A percentile compares a stretch with the other conserved stretches of the same genome.
These are phyloP conservation scores for Ommatoiulus sabulosus DNA, from an alignment of 2,888 invertebrate species.

Conservation along the genomic window DNA sequence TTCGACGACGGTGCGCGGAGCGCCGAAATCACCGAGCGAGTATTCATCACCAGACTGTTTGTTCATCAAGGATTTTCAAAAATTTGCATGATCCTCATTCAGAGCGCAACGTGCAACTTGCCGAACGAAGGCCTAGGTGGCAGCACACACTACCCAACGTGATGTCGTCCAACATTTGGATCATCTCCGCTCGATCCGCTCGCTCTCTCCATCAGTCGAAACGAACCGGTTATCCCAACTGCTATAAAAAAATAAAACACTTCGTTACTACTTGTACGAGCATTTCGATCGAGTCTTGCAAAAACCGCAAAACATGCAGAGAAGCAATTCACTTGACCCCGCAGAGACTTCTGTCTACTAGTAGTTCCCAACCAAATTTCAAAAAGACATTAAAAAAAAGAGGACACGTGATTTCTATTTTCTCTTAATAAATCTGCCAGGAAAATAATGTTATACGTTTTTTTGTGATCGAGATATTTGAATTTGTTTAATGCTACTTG, in stretches of 20 bases:
- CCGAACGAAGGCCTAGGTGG: not conserved
- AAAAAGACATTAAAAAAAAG: not conserved
- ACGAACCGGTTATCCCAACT: slow-evolving; percentile 12
- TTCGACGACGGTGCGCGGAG: not conserved
- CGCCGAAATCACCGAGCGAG: not conserved
- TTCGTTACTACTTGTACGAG: not conserved
- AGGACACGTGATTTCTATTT: not conserved
- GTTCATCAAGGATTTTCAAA: not conserved
- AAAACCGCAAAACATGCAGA: not conserved
- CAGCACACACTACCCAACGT: not conserved
- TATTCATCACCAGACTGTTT: not conserved
- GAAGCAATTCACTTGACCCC: not conserved
- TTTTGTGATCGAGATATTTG: too few species aligned
- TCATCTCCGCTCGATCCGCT: not conserved
- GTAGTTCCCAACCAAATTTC: not conserved
- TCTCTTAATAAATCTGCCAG: not conserved
- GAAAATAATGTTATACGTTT: not conserved
- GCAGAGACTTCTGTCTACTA: not conserved
- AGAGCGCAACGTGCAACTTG: slow-evolving; percentile 8
- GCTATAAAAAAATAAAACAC: not conserved
- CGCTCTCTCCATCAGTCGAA: not conserved
- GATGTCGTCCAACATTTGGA: not conserved
- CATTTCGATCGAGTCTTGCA: not conserved
- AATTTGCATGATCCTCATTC: not conserved
- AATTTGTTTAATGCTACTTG: too few species aligned